Conservation (phyloP, 2,113 vertebrate species). For the Muntiacus reevesi region DNA sequence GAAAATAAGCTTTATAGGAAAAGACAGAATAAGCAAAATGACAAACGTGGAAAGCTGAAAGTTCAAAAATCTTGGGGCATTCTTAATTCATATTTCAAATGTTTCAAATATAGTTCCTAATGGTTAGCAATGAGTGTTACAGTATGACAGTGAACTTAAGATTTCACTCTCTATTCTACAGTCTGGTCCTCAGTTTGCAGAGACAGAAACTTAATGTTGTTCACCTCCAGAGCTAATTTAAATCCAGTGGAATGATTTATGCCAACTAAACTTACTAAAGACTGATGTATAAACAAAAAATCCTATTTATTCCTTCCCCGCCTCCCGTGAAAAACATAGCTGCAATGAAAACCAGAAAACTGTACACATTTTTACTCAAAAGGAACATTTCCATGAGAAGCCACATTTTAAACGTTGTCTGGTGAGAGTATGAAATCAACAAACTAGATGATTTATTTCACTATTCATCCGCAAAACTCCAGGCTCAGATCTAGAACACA, state of each 20-base stretch:
- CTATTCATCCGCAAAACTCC: background rate
- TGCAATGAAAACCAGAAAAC: background rate
- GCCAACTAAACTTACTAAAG: background rate
- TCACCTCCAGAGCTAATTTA: background rate
- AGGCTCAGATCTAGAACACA: background rate
- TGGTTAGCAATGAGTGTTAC: background rate
- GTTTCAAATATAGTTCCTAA: background rate
- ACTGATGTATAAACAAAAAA: background rate
- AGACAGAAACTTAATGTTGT: background rate
- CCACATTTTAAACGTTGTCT: background rate
- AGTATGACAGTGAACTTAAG: background rate
- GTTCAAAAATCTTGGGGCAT: background rate
- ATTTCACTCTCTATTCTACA: background rate
- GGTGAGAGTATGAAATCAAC: background rate
- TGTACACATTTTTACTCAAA: conserved; percentile 1
- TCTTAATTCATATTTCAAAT: background rate
- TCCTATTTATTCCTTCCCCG: background rate
- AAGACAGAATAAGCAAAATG: background rate
- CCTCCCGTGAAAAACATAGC: background rate
- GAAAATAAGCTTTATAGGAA: background rate
- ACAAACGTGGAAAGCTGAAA: background rate
- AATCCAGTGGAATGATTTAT: background rate
- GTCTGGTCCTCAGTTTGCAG: background rate
- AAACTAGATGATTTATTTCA: background rate
- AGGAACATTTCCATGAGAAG: background rate